Evolutionary conservation across 1,140 invertebrate genomes (phyloP), one percentile per base, ranked within the genome.

Genomic region (Atta cephalotes): DNA sequence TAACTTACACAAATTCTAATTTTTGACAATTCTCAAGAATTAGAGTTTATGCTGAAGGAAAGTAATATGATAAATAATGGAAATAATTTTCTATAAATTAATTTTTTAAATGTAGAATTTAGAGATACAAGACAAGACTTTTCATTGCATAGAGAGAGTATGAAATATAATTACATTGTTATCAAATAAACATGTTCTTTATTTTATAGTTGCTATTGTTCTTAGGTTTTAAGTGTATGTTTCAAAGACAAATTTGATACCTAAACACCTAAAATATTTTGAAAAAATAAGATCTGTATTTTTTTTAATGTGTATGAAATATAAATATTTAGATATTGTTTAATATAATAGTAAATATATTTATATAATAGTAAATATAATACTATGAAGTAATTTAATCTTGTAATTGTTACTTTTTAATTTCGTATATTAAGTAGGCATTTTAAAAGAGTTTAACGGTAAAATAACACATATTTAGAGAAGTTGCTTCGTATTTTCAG

Each of bases 11-110:
- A 45, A 45, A 45, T 10, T 45, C 7, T 39, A 39, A 39, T 39
- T 39, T 39, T 39, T 39, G 35, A n/a, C 3, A 12, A 16, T 76
- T 76, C 51, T 76, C 25, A 35, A 74, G 18, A 56, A 58, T n/a
- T 39, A 39, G 0, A 6, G n/a, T 58, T 76, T 76, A 18, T 74
- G 4, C n/a, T 12, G 18, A 39, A 25, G 39, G 9, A 77, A 85
- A 76, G 76, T 74, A 45, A 87, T 62, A n/a, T n/a, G 35, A 66
- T 12, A 56, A n/a, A 28, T 66, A 60, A 72, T 53, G 21, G 45
- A 70, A 56, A 3, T 35, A 45, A 68, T 58, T 35, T 56, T 0
- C 2, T 35, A 35, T 10, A 0, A 53, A 53, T 53, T 18, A 10
- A 56, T 12, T 39, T 39, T 49, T 72, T 79, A 56, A 9, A 77